Evolutionary conservation across 2,113 vertebrate genomes (phyloP), one percentile per base, ranked within the genome.

Genomic region (Chlorocebus sabaeus): DNA sequence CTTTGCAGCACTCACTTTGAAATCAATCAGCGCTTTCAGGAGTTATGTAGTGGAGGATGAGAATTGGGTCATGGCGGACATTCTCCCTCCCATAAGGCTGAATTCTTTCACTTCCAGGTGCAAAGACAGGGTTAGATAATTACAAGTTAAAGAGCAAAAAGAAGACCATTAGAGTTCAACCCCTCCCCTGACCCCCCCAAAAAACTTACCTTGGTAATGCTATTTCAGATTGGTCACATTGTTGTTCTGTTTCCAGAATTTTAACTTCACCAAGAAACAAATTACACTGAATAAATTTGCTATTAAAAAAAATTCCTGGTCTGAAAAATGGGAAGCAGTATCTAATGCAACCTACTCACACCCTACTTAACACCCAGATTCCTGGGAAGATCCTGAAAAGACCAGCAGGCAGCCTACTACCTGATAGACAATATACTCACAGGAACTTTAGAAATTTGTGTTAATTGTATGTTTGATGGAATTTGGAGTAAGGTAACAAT

Each of bases 1-100:
- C 88, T 81, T 59, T 64, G 90, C 92, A 84, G 57, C 4, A 2
- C 91, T 81, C 17, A 75, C 92, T 98, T 92, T 95, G 97, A 96
- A 96, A 95, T 98, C 97, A 98, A 92, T 98, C 96, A 88, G 97
- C 7, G 88, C 97, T 98, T 97, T 98, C 95, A 97, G 92, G 50
- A 90, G 73, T 61, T 92, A 86, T 50, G 94, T 57, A 27, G 92
- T 13, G 35, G 20, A 78, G 52, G 90, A 93, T 64, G 94, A 95
- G 97, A 98, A 97, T 83, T 97, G 89, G 97, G 98, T 96, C 96
- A 89, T 55, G 92, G 94, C 5, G 11, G 84, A 94, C 90, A 57
- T 89, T 95, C 93, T 96, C 68, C 73, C 22, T 93, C 83, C 48
- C 92, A 96, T 73, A 97, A 96, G 75, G 64, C 55, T 32, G 83